Evolutionary conservation across 2,797 vertebrate genomes (phyloP).

Genomic region (Trichosurus vulpecula): DNA sequence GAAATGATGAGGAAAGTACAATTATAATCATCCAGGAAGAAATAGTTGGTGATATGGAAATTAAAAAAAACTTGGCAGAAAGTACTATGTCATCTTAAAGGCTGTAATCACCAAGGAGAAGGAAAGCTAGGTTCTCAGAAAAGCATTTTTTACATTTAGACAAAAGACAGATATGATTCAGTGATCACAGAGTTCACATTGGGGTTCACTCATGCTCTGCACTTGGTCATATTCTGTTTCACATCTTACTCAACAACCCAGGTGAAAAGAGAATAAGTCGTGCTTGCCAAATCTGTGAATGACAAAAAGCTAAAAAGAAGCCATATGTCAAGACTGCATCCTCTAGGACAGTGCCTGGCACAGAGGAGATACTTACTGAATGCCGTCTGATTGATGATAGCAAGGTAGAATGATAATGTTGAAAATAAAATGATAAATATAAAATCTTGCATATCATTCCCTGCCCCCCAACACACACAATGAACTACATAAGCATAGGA

Average conservation of each 20-base stretch:
- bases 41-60: neutral
- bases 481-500: conserved; percentile 13
- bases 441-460: neutral
- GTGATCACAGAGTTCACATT: neutral
- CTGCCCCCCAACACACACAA: neutral
- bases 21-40: neutral
- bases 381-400: neutral
- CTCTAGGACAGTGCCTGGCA: too few species aligned
- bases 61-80: neutral
- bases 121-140: neutral
- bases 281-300: neutral
- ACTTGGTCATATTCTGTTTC: neutral
- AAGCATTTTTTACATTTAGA: neutral
- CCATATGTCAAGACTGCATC: neutral
- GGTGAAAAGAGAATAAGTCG: neutral
- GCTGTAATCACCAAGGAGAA: neutral
- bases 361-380: neutral
- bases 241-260: neutral
- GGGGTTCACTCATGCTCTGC: neutral
- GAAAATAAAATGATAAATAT: neutral
- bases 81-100: neutral
- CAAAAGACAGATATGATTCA: neutral
- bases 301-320: neutral
- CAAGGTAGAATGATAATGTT: neutral
- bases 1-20: neutral